Evolutionary conservation across 2,797 vertebrate genomes (phyloP).

Genomic region (Cryptoprocta ferox): DNA sequence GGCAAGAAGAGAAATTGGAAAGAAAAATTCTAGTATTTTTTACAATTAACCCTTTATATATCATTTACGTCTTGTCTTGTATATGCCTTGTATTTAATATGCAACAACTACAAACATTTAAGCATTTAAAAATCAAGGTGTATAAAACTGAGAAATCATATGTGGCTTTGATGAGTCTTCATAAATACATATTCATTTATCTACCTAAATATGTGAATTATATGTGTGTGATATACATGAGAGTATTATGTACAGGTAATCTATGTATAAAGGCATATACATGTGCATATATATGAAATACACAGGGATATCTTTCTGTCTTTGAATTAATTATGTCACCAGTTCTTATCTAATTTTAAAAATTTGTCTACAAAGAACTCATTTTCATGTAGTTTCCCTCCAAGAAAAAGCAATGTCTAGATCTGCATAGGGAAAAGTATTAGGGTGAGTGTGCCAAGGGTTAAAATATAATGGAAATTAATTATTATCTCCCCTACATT

Average conservation of each 20-base stretch:
- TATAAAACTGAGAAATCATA: not conserved
- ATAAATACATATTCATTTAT: not conserved
- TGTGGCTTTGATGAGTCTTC: not conserved
- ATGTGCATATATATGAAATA: not conserved
- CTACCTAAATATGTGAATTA: not conserved
- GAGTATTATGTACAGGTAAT: not conserved
- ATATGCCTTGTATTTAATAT: not conserved
- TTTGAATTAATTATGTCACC: not conserved
- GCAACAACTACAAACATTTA: not conserved
- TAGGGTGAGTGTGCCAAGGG: not conserved
- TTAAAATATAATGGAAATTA: conserved; percentile 69
- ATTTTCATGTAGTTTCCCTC: not conserved
- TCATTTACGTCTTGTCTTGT: not conserved
- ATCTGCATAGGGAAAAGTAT: not conserved
- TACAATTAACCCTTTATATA: not conserved
- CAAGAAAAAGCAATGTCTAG: not conserved
- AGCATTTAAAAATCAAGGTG: not conserved
- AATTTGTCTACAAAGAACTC: not conserved
- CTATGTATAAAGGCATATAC: not conserved
- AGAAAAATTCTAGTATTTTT: not conserved
- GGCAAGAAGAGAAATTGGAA: not conserved
- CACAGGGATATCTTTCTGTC: not conserved
- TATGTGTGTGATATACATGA: not conserved
- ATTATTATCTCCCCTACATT: conserved; percentile 59
- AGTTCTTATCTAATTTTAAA: not conserved